Conservation (phyloP, 2,113 vertebrate species). For the Vimba vimba region DNA sequence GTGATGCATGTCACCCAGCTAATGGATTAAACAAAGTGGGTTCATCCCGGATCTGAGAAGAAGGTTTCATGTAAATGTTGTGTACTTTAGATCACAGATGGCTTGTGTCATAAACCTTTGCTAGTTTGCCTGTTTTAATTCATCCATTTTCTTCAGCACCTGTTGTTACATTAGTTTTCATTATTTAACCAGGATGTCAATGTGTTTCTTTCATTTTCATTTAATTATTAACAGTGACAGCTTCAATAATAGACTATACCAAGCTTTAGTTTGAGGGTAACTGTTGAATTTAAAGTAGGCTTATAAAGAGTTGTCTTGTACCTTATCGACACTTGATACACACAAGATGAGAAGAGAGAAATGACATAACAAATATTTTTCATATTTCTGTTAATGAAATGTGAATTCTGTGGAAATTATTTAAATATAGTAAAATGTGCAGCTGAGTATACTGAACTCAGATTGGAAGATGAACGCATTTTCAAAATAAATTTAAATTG, state of each 20-base stretch:
- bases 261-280: not conserved
- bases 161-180: not conserved
- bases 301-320: not conserved
- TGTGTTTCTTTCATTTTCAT: constrained; percentile 20
- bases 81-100: constrained; percentile 7
- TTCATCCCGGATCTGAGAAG: not conserved
- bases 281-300: not conserved
- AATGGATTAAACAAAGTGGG: not conserved
- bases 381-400: not conserved
- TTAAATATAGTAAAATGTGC: constrained; percentile 30
- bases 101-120: constrained; percentile 2
- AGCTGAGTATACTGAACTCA: not conserved
- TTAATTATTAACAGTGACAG: constrained; percentile 10
- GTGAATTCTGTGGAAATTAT: not conserved
- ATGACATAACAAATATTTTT: not conserved
- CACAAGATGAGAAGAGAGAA: not conserved
- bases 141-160: not conserved
- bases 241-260: not conserved
- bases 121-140: not conserved
- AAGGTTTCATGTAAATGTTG: constrained; percentile 49
- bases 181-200: constrained; percentile 4
- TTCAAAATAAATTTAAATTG: not conserved
- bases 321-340: not conserved
- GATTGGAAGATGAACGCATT: not conserved
- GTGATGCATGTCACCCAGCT: not conserved